Conservation (phyloP, 2,888 invertebrate species). For the Cheilosia vulpina region DNA sequence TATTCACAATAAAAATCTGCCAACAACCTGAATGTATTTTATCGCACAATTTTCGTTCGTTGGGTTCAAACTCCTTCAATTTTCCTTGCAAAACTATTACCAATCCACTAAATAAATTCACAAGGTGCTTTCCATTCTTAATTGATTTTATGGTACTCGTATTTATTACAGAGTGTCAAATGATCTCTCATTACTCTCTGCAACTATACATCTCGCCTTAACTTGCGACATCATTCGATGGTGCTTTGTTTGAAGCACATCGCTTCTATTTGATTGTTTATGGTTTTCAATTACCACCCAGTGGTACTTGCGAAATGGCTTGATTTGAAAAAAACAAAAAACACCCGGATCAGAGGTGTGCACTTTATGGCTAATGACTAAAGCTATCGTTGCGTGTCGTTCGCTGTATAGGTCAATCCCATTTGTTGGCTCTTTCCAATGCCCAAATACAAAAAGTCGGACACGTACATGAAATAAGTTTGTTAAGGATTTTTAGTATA, state of each 20-base stretch:
- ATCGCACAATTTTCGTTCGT: too few species aligned
- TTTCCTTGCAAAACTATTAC: too few species aligned
- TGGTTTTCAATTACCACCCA: background rate
- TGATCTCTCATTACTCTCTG: too few species aligned
- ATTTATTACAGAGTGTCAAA: too few species aligned
- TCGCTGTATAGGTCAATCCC: constrained; percentile 41
- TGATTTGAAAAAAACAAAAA: background rate
- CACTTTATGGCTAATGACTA: constrained; percentile 29
- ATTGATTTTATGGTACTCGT: too few species aligned
- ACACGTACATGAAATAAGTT: background rate
- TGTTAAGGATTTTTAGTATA: constrained; percentile 24
- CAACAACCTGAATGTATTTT: too few species aligned
- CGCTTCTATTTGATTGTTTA: constrained; percentile 3
- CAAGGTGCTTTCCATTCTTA: too few species aligned
- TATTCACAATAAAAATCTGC: too few species aligned
- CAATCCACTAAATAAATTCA: too few species aligned
- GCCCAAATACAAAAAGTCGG: background rate
- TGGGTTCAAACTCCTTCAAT: too few species aligned
- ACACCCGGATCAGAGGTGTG: background rate
- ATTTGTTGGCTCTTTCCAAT: constrained; percentile 28
- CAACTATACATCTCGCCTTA: too few species aligned
- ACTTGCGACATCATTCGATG: too few species aligned
- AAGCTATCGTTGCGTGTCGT: constrained; percentile 41
- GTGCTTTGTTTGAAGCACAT: background rate
- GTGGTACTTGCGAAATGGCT: background rate